Base-by-base conservation (phyloP, 1,140 invertebrate species). In the Kradibia gibbosae region DNA sequence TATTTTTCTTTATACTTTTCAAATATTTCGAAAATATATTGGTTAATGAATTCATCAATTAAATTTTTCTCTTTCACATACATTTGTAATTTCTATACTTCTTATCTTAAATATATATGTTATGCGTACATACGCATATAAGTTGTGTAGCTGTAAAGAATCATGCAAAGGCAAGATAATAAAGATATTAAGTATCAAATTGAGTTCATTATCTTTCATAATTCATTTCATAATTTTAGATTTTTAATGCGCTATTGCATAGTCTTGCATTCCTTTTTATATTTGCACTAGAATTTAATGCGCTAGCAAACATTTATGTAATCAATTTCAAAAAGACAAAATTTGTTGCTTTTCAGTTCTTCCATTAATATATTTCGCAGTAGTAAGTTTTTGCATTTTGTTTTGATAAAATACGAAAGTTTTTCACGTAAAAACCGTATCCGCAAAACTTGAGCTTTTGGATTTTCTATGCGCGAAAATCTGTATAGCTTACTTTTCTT, bases 191-290 rank as follows among this genome's bases (percentile, higher is more conserved):
- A 62, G 53, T 73, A 36, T 34, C 73, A 60, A 62, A 70, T 81
- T 76, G 42, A 76, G 76, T 81, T 81, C 76, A 81, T 81, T 76
- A 81, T 81, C 80, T 76, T 60, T 71, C 60, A 62, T 76, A 81
- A 82, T 82, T 70, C 81, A 70, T 79, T 82, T 74, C 72, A 34
- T 77, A 15, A 45, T 65, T 55, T 42, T 57, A 28, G 25, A 20
- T 39, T 25, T 80, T 45, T 65, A 2, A 25, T 57, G 17, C 60
- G 82, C 80, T 77, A 75, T 78, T 78, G 82, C 48, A 57, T 72
- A 57, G 13, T 42, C 36, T 65, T 70, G n/a, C 31, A 36, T 28
- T 65, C 70, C 55, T 65, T 39, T 8, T 73, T 79, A 31, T 55
- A 50, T 17, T 42, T 72, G 67, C 75, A 34, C 62, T 34, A 28